Evolutionary conservation across 2,888 invertebrate genomes (phyloP).

Genomic region (Hypselothyrea guttata): DNA sequence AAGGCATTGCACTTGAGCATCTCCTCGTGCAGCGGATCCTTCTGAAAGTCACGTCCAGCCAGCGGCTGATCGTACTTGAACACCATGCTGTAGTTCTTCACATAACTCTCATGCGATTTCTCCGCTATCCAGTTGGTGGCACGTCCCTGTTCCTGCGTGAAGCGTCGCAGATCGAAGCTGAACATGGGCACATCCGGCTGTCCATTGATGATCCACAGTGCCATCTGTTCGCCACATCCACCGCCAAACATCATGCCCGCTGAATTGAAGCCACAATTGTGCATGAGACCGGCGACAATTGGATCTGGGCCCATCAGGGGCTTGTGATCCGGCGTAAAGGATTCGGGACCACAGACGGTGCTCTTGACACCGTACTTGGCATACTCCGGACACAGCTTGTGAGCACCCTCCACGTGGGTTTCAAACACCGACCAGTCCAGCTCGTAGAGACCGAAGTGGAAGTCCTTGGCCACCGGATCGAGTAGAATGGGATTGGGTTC

Average conservation of each 20-base stretch:
- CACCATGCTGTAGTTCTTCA: constrained; percentile 91
- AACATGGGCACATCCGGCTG: constrained; percentile 93
- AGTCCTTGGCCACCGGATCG: constrained; percentile 89
- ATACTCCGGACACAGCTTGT: constrained; percentile 89
- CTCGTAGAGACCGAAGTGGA: constrained; percentile 92
- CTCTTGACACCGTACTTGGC: constrained; percentile 90
- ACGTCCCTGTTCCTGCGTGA: constrained; percentile 88
- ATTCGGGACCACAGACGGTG: constrained; percentile 94
- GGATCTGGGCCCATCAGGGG: constrained; percentile 92
- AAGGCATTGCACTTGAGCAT: constrained; percentile 90
- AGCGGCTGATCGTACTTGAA: constrained; percentile 93
- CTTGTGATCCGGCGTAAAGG: constrained; percentile 95
- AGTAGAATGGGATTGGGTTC: constrained; percentile 92
- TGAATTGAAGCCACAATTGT: constrained; percentile 94
- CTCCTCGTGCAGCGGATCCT: constrained; percentile 86
- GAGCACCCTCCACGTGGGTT: constrained; percentile 88
- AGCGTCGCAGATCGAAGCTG: constrained; percentile 92
- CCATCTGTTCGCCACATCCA: constrained; percentile 92
- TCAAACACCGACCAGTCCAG: constrained; percentile 93
- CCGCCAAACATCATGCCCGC: constrained; percentile 96
- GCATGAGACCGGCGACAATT: constrained; percentile 87
- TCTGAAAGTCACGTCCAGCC: constrained; percentile 89
- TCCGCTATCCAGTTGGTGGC: constrained; percentile 90
- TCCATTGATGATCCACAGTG: constrained; percentile 92
- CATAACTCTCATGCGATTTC: constrained; percentile 94